Base-by-base conservation (phyloP, 2,888 invertebrate species). In the Lycophotia porphyrea region DNA sequence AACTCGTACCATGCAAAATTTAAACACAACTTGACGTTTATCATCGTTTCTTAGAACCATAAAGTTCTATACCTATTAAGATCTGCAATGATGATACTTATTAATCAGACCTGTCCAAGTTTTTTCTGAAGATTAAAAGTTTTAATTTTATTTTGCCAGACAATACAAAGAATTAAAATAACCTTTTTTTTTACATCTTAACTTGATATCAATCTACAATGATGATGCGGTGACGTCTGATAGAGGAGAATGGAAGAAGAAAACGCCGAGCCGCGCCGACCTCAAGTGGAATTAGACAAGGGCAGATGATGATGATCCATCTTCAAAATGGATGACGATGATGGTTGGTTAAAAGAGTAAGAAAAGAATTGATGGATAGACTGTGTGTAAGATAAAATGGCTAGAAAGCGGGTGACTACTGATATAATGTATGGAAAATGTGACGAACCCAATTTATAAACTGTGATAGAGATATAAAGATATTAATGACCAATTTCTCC, bases 11-110 rank as follows among this genome's bases (percentile, higher is more conserved):
- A 9, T 64, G 39, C 18, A 36, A n/a, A 77, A 77, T 67, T 47
- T 34, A 27, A 77, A 24, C 7, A 63, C 18, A 72, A 34, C 39
- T 64, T 64, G 80, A 42, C 39, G 74, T 80, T 64, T 18, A 15
- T 74, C 74, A 47, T 5, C n/a, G n/a, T 63, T 77, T 60, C 80
- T 18, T 15, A 42, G 78, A 74, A 78, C 11, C 21, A 27, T 39
- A 55, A 47, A 39, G 27, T n/a, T 34, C 42, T 24, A 73, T 64
- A 34, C 11, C 39, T 42, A 42, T 39, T 31, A 52, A 13, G 24
- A 78, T 47, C 27, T 36, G n/a, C 5, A 52, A 79, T 47, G 39
- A 64, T 36, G 34, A 27, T 34, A 47, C 11, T 13, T 47, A 64
- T 78, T 55, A 39, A 64, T 80, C 52, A 80, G 9, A 71, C 7